Evolutionary conservation across 2,113 vertebrate genomes (phyloP).

Genomic region (Clarias gariepinus): DNA sequence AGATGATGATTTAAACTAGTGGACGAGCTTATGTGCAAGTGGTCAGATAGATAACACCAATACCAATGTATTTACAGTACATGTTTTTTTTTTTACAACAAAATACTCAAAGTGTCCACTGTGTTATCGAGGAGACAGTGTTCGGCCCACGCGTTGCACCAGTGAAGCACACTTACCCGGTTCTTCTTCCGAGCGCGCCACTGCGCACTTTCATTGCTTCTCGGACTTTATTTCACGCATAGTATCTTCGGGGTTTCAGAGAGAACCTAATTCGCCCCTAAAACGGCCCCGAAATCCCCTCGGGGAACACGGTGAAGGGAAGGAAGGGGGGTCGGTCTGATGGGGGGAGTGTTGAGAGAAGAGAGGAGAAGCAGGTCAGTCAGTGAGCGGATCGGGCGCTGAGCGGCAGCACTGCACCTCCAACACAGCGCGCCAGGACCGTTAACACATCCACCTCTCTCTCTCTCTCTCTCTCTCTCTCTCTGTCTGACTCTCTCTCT

Average conservation of each 20-base stretch:
- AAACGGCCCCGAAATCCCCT: slow-evolving; percentile 57
- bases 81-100: too few relatives aligned
- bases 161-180: slow-evolving; percentile 28
- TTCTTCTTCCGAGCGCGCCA: slow-evolving; percentile 25
- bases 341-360: slow-evolving; percentile 27
- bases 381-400: slow-evolving; percentile 83
- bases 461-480: slow-evolving; percentile 40
- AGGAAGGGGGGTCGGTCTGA: slow-evolving; percentile 61
- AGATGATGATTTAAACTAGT: background rate
- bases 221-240: slow-evolving; percentile 83
- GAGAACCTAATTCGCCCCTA: slow-evolving; percentile 75
- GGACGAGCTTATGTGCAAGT: background rate
- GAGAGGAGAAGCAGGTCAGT: slow-evolving; percentile 74
- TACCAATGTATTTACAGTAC: too few relatives aligned
- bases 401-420: slow-evolving; percentile 86
- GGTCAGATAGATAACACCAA: background rate
- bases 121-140: background rate
- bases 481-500: slow-evolving; percentile 44
- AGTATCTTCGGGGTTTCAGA: slow-evolving; percentile 68
- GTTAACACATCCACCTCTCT: slow-evolving; percentile 49
- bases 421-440: slow-evolving; percentile 52
- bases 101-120: background rate
- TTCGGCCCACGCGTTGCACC: background rate
- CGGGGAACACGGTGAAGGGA: slow-evolving; percentile 45
- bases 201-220: slow-evolving; percentile 53